Percentiles rank a stretch among this genome's conserved stretches.
These are phyloP conservation scores for Lordiphosa stackelbergi DNA, from an alignment of 1,140 invertebrate genomes.

Conservation along the genomic window DNA sequence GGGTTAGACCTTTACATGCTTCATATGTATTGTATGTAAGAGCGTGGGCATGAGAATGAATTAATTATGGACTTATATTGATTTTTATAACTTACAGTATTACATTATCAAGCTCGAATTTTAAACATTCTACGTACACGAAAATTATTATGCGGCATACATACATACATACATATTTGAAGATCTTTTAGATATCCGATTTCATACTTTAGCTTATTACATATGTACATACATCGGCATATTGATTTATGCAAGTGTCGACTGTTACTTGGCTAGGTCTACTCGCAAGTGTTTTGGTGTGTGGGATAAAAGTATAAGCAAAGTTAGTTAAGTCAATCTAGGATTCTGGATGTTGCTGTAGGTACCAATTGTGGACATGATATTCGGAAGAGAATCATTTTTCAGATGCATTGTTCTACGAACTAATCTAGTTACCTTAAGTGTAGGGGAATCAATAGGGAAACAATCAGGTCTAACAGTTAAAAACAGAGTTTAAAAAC, in stretches of 20 bases:
- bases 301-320: too few species aligned
- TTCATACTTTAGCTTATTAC: too few species aligned
- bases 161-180: conserved; percentile 15
- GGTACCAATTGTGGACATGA: too few species aligned
- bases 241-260: too few species aligned
- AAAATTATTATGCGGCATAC: conserved; percentile 51
- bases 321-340: too few species aligned
- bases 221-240: too few species aligned
- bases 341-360: too few species aligned
- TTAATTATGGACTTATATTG: conserved; percentile 47
- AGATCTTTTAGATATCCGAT: too few species aligned
- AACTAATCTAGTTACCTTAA: conserved; percentile 4
- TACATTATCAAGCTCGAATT: conserved; percentile 73
- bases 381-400: too few species aligned
- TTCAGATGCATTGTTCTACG: conserved; percentile 2
- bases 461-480: conserved; percentile 50
- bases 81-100: conserved; percentile 61
- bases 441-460: conserved; percentile 1
- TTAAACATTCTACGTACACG: conserved; percentile 74
- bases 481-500: conserved; percentile 59
- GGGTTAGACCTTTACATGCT: too few species aligned
- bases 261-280: too few species aligned
- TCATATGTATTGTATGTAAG: conserved; percentile 4
- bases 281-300: too few species aligned
- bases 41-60: conserved; percentile 32